These are phyloP conservation scores for Cantharis rustica DNA, from an alignment of 2,888 invertebrate genomes.

Conservation along the genomic window DNA sequence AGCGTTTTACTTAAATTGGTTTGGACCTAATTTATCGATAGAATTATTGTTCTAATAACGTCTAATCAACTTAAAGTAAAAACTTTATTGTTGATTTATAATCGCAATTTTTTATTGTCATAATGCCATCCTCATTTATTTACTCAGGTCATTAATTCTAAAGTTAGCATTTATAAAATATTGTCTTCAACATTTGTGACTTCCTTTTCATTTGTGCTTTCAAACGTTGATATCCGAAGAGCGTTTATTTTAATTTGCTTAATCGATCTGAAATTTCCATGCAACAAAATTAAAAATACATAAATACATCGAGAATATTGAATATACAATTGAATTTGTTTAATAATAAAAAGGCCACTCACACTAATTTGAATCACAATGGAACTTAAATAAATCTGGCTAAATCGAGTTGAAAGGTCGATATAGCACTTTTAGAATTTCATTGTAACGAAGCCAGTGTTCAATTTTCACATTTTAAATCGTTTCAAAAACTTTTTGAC, in stretches of 20 bases:
- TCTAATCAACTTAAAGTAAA: background rate
- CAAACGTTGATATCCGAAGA: background rate
- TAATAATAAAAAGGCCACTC: background rate
- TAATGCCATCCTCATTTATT: background rate
- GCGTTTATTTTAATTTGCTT: background rate
- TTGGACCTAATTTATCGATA: background rate
- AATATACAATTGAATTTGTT: background rate
- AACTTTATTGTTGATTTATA: background rate
- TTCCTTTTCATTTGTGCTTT: background rate
- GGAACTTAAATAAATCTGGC: background rate
- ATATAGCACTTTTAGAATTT: background rate
- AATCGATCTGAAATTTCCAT: background rate
- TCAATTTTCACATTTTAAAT: background rate
- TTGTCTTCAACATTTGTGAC: background rate
- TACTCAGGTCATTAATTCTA: background rate
- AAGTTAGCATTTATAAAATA: background rate
- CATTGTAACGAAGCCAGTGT: background rate
- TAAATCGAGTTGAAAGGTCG: background rate
- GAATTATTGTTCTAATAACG: background rate
- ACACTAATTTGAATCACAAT: background rate
- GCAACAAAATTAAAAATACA: background rate
- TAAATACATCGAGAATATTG: background rate
- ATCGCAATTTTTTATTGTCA: background rate
- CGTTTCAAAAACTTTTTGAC: background rate
- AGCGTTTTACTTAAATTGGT: background rate